Percentiles rank a stretch among this genome's conserved stretches.
phyloP scores from a whole-genome alignment of 2,888 invertebrate species.

The Catocala nupta region DNA sequence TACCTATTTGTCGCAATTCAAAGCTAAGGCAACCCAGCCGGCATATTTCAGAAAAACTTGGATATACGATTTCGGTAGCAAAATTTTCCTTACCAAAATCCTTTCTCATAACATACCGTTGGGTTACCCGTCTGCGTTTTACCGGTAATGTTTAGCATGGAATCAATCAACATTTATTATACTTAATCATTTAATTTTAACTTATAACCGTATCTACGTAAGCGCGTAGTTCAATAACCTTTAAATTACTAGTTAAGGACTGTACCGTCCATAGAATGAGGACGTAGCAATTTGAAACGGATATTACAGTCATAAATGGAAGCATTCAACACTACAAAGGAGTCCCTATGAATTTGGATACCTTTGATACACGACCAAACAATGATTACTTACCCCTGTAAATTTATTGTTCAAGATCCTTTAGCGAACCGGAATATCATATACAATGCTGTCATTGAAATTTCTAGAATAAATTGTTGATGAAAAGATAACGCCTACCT shows the following conservation, averaged over 20 bases:
- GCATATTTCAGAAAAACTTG: no score
- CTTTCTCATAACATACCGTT: no score
- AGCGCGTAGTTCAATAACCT: constrained; percentile 37
- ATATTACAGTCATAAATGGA: constrained; percentile 44
- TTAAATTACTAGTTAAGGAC: constrained; percentile 20
- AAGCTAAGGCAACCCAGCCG: no score
- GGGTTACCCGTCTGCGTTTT: no score
- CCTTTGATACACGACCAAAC: neutral
- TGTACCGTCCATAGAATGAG: constrained; percentile 22
- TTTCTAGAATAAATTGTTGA: neutral
- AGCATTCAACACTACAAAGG: constrained; percentile 25
- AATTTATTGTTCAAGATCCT: neutral
- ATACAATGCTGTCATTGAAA: constrained; percentile 1
- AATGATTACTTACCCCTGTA: neutral
- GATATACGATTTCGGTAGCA: no score
- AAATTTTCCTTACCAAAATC: no score
- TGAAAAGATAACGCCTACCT: neutral
- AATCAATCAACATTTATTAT: no score
- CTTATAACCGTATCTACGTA: neutral
- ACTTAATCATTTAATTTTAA: no score
- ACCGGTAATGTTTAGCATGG: no score
- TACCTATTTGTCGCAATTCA: no score
- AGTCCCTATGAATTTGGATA: constrained; percentile 13
- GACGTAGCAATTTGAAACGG: constrained; percentile 40
- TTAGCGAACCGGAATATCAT: neutral